Evolutionary conservation across 2,888 invertebrate species (phyloP), one percentile per base, ranked within the genome.

Genomic region (Galerucella pusilla): DNA sequence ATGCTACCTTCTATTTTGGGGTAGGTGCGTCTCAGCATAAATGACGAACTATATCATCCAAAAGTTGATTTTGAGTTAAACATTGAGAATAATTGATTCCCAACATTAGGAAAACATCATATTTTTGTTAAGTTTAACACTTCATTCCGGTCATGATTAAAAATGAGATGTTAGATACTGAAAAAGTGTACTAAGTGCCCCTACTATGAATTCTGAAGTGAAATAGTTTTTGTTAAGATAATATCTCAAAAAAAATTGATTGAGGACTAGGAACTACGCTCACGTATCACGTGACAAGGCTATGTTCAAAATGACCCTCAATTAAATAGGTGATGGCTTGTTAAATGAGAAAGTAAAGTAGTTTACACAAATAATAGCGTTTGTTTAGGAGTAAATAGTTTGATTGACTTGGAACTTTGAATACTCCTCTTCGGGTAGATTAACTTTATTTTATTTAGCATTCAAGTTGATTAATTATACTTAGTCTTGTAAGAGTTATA

Each of bases 221-320:
- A 46, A 65, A 46, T 65, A 10, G n/a, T n/a, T 65, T 20, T 49
- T 9, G 46, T 65, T 10, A 10, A 45, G 64, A 65, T 65, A 20
- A 46, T 65, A 65, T 65, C 64, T 45, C 10, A 12, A 65, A 65
- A 28, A 65, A 65, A 46, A 65, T 65, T 65, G 45, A 65, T 65
- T 65, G 16, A 12, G 2, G 46, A 6, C 35, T 42, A 68, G 42
- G 57, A 14, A 46, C 46, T 46, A 60, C 46, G 68, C 60, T 68
- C 45, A 68, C 46, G 60, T 60, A 60, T 68, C 45, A 57, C 57
- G 68, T 68, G 68, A 54, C 68, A 57, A 35, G n/a, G n/a, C 35
- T n/a, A 68, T 45, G 60, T 68, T 60, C 46, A 59, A 60, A 68
- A 59, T 68, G 45, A 68, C 60, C 25, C 25, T 45, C 68, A 68